Evolutionary conservation across 2,888 invertebrate genomes (phyloP), one percentile per base, ranked within the genome.

Genomic region (Lasiommata megera): DNA sequence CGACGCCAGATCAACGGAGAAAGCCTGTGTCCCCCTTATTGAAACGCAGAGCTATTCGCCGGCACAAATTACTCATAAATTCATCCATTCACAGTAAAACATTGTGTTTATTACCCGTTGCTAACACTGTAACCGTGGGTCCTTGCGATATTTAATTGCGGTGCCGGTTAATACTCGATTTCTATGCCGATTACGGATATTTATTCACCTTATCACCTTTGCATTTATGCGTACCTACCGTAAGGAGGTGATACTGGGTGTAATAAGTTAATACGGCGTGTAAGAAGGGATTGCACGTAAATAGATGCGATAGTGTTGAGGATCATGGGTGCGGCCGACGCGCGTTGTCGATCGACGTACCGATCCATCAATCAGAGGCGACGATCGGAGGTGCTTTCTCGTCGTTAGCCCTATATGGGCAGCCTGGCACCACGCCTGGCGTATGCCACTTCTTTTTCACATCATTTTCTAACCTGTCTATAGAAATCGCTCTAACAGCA

Each of bases 361-460:
- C 80, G 79, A 80, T 84, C 84, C 81, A 88, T 90, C 88, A 88
- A 83, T 86, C 84, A 79, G 75, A 74, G 74, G 79, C 80, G 77
- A 76, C 80, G 82, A 76, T 82, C 82, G 80, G 76, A 78, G 81
- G 84, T 82, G 87, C 89, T 89, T 90, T 90, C 90, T 86, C 88
- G 88, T 90, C 88, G 88, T 89, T 89, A 90, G 86, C 90, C 88
- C 82, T 88, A 88, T 80, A 90, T 78, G 90, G 90, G 69, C 71
- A 76, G 75, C 71, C 74, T 64, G 75, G 77, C 81, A 86, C 88
- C 87, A 84, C 88, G 87, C 88, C 86, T 85, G 77, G 80, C 75
- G 73, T 80, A 73, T 76, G 78, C 81, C 78, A 86, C 84, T 84
- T 86, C 86, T 90, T 89, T 90, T 88, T 82, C 85, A 82, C 82